phyloP scores from a whole-genome alignment of 1,140 invertebrate genomes.

The Philopotamus ludificatus region DNA sequence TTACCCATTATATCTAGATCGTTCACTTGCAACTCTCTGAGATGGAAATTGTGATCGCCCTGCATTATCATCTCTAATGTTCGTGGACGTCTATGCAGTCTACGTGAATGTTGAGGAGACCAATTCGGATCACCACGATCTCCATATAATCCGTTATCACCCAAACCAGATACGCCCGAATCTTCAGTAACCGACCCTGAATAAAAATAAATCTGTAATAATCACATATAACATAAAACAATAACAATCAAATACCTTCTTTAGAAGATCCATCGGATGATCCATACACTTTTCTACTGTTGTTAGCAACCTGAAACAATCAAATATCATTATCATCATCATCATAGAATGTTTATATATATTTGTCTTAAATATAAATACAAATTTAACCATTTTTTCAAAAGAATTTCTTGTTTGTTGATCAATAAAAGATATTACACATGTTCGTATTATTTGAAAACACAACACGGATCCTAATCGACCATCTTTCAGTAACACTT shows the following conservation, averaged over 20 bases:
- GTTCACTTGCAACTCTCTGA: slow-evolving; percentile 51
- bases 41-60: slow-evolving; percentile 52
- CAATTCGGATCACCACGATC: slow-evolving; percentile 40
- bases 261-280: slow-evolving; percentile 44
- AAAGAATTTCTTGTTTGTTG: no score
- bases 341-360: background rate
- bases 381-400: no score
- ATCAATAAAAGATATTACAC: no score
- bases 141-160: slow-evolving; percentile 44
- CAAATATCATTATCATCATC: no score
- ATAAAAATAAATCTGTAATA: no score
- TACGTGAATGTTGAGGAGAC: slow-evolving; percentile 43
- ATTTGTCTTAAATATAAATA: no score
- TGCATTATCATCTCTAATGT: slow-evolving; percentile 57
- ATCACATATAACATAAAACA: background rate
- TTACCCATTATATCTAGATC: slow-evolving; percentile 57
- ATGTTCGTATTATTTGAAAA: no score
- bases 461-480: no score
- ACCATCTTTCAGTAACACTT: slow-evolving; percentile 8
- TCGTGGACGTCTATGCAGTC: slow-evolving; percentile 50
- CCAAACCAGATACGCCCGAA: slow-evolving; percentile 52
- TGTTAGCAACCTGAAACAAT: slow-evolving; percentile 52
- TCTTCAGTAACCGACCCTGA: slow-evolving; percentile 48
- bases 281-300: slow-evolving; percentile 49
- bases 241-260: slow-evolving; percentile 32